phyloP scores from a whole-genome alignment of 2,797 vertebrate species.

The Rhyacichthys aspro region DNA sequence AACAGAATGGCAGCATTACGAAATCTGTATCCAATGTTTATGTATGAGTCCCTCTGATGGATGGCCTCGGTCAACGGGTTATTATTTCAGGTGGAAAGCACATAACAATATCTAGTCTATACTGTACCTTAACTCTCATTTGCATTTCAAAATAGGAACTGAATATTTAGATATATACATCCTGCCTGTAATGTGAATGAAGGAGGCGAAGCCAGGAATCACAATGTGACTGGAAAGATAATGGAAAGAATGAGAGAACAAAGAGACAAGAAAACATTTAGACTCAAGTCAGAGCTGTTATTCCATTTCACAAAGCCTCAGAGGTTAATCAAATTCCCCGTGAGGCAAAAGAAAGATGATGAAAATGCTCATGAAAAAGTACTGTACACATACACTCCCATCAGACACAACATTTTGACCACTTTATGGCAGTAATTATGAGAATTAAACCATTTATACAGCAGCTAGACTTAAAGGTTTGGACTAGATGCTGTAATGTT shows the following conservation, averaged over 20 bases:
- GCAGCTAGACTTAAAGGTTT: no score
- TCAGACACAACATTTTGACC: no score
- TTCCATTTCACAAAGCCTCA: constrained; percentile 11
- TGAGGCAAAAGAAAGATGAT: constrained; percentile 16
- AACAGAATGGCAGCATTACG: constrained; percentile 19
- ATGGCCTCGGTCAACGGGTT: constrained; percentile 25
- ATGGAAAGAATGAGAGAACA: no score
- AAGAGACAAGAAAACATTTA: no score
- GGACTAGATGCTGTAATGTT: no score
- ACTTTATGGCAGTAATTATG: no score
- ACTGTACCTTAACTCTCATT: not conserved
- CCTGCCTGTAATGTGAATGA: no score
- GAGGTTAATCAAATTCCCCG: constrained; percentile 1
- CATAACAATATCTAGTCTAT: not conserved
- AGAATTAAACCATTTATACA: no score
- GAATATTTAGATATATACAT: no score
- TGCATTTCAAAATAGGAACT: not conserved
- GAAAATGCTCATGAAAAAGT: constrained; percentile 8
- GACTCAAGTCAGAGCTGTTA: not conserved
- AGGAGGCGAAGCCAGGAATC: no score
- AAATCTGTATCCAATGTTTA: constrained; percentile 32
- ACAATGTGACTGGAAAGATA: no score
- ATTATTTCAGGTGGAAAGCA: constrained; percentile 10
- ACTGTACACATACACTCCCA: no score
- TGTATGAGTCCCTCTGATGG: constrained; percentile 36